Evolutionary conservation across 2,797 vertebrate genomes (phyloP).

Genomic region (Leuciscus waleckii): DNA sequence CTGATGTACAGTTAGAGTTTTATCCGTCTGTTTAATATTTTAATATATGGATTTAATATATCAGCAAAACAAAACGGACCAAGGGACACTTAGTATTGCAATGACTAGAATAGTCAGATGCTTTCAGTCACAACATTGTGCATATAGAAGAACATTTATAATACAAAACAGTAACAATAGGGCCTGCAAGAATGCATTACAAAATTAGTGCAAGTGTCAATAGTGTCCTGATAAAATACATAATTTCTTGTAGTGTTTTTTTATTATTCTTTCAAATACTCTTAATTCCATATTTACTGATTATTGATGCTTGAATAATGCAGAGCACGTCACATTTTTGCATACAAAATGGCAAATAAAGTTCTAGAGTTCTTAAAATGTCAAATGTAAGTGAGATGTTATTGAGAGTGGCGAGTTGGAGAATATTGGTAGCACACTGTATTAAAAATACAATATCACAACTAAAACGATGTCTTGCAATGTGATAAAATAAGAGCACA

Average conservation of each 20-base stretch:
- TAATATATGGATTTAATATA: background rate
- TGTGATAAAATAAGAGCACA: background rate
- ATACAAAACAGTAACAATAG: background rate
- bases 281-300: too few relatives aligned
- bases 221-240: background rate
- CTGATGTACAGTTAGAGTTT: background rate
- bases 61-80: background rate
- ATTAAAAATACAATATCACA: background rate
- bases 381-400: background rate
- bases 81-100: background rate
- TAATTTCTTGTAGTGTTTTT: too few relatives aligned
- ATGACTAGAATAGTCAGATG: background rate
- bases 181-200: background rate
- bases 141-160: too few relatives aligned
- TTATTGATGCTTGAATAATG: background rate
- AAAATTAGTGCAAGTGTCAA: background rate
- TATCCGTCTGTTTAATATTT: background rate
- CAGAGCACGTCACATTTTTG: background rate
- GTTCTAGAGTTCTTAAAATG: background rate
- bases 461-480: background rate
- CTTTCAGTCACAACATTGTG: background rate
- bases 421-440: background rate
- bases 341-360: background rate
- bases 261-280: background rate
- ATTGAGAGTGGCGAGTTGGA: background rate